Conservation (phyloP, 2,113 vertebrate genomes). For the Ameiurus melas region DNA sequence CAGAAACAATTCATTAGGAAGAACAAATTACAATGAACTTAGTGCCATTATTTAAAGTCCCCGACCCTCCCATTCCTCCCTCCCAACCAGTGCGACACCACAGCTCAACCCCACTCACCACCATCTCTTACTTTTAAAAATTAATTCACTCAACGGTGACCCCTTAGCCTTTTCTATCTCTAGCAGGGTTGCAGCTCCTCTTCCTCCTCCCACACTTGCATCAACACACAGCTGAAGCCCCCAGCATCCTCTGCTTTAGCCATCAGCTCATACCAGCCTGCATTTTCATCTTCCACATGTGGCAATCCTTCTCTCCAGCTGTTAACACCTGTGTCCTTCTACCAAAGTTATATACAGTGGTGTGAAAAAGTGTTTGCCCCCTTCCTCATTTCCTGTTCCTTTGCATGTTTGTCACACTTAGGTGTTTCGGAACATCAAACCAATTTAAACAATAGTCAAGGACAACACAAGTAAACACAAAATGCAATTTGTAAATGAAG, state of each 20-base stretch:
- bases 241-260: constrained; percentile 8
- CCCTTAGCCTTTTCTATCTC: constrained; percentile 67
- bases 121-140: constrained; percentile 66
- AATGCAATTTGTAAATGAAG: too few relatives aligned
- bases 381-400: too few relatives aligned
- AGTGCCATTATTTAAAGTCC: constrained; percentile 55
- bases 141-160: constrained; percentile 74
- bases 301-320: constrained; percentile 3
- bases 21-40: constrained; percentile 66
- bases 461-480: too few relatives aligned
- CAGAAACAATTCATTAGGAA: constrained; percentile 68
- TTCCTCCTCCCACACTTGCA: constrained; percentile 67
- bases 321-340: constrained; percentile 1
- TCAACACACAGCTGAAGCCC: constrained; percentile 15
- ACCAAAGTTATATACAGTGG: background rate
- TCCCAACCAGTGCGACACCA: background rate
- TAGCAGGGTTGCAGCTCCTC: constrained; percentile 64
- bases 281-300: constrained; percentile 12
- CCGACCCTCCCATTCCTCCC: background rate
- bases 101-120: constrained; percentile 35
- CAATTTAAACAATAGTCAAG: too few relatives aligned
- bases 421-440: too few relatives aligned
- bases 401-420: too few relatives aligned
- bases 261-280: constrained; percentile 3
- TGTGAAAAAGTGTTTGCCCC: too few relatives aligned